Evolutionary conservation across 2,113 vertebrate species (phyloP), one percentile per base, ranked within the genome.

Genomic region (Thunnus thynnus): DNA sequence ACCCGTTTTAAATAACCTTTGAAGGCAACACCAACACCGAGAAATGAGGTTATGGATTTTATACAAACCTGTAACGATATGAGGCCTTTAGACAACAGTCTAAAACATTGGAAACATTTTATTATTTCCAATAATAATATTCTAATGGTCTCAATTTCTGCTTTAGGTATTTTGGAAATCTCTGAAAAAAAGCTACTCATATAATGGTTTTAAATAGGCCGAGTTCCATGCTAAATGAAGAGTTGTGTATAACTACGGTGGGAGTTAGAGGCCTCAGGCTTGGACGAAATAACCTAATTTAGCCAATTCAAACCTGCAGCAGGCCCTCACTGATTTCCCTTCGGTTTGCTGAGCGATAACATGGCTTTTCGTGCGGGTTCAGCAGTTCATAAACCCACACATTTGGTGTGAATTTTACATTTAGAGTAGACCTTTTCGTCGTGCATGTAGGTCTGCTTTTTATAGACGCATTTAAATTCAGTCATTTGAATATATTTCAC

Each of bases 261-360:
- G 9, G 5, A 25, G 20, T 14, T 5, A 8, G 20, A 50, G 81
- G 81, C 63, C 72, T 65, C 58, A 7, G 41, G 57, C 36, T 17
- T 0, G 18, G 12, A 9, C 5, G 3, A 2, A 50, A 58, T 10
- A 13, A 11, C 7, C 14, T 60, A 13, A 10, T 60, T 25, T 0
- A 32, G 25, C 8, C 9, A 4, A 12, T 4, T 12, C 0, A n/a
- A 22, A 2, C 1, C 14, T 44, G 16, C 17, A 10, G 16, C 11
- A 50, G 58, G 44, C 52, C 72, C 25, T 0, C 12, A 10, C 2
- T 44, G 16, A 51, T 30, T 13, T 58, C 36, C 20, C 17, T 14
- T 54, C 4, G 27, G 17, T 36, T 0, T 30, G 18, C 3, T 47
- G 3, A 36, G 46, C 27, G n/a, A 41, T 9, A 41, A 8, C 36